phyloP scores from a whole-genome alignment of 1,140 invertebrate species.

The Drosophila equinoxialis region DNA sequence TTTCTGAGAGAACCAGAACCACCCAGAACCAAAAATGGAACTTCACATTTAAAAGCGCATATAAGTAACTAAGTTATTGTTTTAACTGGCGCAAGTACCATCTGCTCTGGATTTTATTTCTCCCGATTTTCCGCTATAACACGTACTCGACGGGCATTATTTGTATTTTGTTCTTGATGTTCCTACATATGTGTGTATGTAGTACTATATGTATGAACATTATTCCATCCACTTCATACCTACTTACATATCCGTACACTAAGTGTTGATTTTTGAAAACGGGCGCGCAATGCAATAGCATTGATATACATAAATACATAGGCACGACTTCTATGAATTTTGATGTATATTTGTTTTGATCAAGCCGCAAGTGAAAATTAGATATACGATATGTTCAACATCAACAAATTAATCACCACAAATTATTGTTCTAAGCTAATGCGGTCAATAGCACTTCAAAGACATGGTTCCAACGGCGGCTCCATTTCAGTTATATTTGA shows the following conservation, averaged over 20 bases:
- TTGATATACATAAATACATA: constrained; percentile 3
- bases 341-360: neutral
- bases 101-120: neutral
- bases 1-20: neutral
- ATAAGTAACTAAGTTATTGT: neutral
- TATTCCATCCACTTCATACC: constrained; percentile 1
- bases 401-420: neutral
- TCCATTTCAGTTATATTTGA: neutral
- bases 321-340: neutral
- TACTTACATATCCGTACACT: neutral
- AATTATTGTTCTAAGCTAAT: constrained; percentile 1
- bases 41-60: neutral
- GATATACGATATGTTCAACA: constrained; percentile 22
- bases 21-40: constrained; percentile 1
- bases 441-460: neutral
- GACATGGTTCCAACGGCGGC: neutral
- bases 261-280: constrained; percentile 5
- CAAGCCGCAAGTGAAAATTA: constrained; percentile 13
- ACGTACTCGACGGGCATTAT: constrained; percentile 13
- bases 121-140: constrained; percentile 11
- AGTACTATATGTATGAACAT: neutral
- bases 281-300: neutral
- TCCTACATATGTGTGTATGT: neutral
- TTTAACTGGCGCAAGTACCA: constrained; percentile 11
- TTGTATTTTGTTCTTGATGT: constrained; percentile 18